Evolutionary conservation across 2,113 vertebrate genomes (phyloP), one percentile per base, ranked within the genome.

Genomic region (Trinectes maculatus): DNA sequence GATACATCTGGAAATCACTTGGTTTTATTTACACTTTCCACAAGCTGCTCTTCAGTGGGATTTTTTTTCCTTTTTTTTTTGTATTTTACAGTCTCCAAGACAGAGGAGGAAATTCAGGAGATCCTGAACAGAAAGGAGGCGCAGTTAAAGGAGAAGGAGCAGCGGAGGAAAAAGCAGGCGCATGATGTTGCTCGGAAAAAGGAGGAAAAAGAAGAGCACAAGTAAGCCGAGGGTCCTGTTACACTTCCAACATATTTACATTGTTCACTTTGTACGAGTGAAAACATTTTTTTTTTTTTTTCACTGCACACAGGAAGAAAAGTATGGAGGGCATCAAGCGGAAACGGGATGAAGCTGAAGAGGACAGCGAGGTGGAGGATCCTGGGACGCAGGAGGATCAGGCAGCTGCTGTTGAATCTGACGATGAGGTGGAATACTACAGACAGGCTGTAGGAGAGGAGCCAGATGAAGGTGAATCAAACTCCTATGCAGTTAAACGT

Each of bases 401-500:
- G 5, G n/a, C 39, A 1, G 76, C 42, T 0, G 65, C 28, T 0
- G 77, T 84, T 0, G 93, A 93, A 0, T 93, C 95, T 0, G 95
- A 96, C 1, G 95, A 96, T 1, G 96, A 96, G 8, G 92, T 87
- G 0, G 95, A 98, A 31, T 97, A 97, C 77, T 98, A 95, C 80
- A 92, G 95, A 44, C 93, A 95, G 83, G 94, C 94, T 4, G 94
- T 97, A 4, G 96, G 96, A 42, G 56, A 92, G 77, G 95, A 97
- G 22, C 96, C 96, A 0, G 96, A 96, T 0, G 91, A 92, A 87
- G 96, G 96, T 97, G 47, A 29, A 72, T 60, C 44, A 39, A n/a
- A 26, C n/a, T n/a, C n/a, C n/a, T n/a, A n/a, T n/a, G n/a, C n/a
- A n/a, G n/a, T n/a, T n/a, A n/a, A n/a, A n/a, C n/a, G n/a, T n/a